A percentile compares a stretch with the other conserved stretches of the same genome.
Conservation (phyloP, 2,113 vertebrate species). For the Tupaia tana region DNA sequence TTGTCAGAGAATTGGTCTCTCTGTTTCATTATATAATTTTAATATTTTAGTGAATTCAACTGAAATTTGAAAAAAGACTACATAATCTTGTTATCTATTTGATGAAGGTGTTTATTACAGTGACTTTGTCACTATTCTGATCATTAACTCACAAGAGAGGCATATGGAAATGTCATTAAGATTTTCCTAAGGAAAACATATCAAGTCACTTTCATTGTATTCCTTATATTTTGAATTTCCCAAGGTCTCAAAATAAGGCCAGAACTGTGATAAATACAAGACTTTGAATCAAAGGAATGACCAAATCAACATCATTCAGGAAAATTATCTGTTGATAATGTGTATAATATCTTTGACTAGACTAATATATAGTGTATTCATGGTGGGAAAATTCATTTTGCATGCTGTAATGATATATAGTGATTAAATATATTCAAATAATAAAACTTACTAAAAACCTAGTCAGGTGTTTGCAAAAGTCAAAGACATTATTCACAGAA, state of each 20-base stretch:
- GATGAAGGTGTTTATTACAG: neutral
- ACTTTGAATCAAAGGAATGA: neutral
- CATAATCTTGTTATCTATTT: neutral
- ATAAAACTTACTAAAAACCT: too few species aligned
- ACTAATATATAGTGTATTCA: too few species aligned
- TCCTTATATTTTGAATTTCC: neutral
- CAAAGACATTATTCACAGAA: neutral
- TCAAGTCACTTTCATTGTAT: neutral
- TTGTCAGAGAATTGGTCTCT: neutral
- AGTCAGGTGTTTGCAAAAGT: too few species aligned
- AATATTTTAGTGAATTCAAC: neutral
- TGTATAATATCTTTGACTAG: too few species aligned
- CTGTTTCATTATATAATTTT: constrained; percentile 5
- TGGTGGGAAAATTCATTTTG: too few species aligned
- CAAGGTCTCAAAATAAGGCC: neutral
- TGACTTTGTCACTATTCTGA: neutral
- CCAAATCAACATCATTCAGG: neutral
- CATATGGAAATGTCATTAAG: neutral
- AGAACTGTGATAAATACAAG: neutral
- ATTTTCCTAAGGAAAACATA: neutral
- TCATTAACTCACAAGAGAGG: neutral
- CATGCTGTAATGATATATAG: too few species aligned
- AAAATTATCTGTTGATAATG: too few species aligned
- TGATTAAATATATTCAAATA: too few species aligned
- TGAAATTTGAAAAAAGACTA: neutral